A percentile compares a stretch with the other conserved stretches of the same genome.
These are phyloP conservation scores for Nothobranchius kuhntae DNA, from an alignment of 2,113 vertebrate genomes.

Conservation along the genomic window DNA sequence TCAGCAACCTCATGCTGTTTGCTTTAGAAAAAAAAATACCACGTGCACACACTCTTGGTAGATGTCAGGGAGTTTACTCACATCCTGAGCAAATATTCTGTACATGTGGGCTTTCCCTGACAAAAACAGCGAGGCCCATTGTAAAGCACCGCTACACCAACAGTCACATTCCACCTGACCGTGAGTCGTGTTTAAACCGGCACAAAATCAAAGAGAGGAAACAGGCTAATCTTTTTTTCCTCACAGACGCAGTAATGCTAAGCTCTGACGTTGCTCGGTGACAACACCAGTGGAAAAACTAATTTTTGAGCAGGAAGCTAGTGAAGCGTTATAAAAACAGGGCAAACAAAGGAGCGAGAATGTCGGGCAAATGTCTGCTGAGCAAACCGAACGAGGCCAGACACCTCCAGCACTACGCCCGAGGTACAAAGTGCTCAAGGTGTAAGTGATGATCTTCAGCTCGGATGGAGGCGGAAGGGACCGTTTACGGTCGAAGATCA, in stretches of 20 bases:
- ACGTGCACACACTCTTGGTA: slow-evolving; percentile 20
- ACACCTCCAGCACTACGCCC: neutral
- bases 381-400: slow-evolving; percentile 37
- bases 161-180: slow-evolving; percentile 65
- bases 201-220: slow-evolving; percentile 65
- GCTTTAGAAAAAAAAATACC: slow-evolving; percentile 32
- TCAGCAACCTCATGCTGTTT: slow-evolving; percentile 41
- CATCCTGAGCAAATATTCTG: slow-evolving; percentile 37
- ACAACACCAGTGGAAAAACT: slow-evolving; percentile 69
- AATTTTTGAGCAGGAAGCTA: slow-evolving; percentile 65
- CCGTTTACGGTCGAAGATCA: slow-evolving; percentile 24
- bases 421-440: neutral
- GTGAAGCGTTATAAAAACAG: slow-evolving; percentile 68
- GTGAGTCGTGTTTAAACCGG: slow-evolving; percentile 53
- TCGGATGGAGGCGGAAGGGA: slow-evolving; percentile 20
- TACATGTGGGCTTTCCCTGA: slow-evolving; percentile 43
- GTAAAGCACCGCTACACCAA: slow-evolving; percentile 38
- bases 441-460: neutral
- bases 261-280: slow-evolving; percentile 61
- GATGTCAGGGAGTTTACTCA: slow-evolving; percentile 26
- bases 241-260: slow-evolving; percentile 48
- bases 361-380: slow-evolving; percentile 57
- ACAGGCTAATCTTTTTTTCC: slow-evolving; percentile 63
- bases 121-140: slow-evolving; percentile 54
- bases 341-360: slow-evolving; percentile 66